Base-by-base conservation (phyloP, 2,113 vertebrate genomes). In the Elephantulus edwardii region DNA sequence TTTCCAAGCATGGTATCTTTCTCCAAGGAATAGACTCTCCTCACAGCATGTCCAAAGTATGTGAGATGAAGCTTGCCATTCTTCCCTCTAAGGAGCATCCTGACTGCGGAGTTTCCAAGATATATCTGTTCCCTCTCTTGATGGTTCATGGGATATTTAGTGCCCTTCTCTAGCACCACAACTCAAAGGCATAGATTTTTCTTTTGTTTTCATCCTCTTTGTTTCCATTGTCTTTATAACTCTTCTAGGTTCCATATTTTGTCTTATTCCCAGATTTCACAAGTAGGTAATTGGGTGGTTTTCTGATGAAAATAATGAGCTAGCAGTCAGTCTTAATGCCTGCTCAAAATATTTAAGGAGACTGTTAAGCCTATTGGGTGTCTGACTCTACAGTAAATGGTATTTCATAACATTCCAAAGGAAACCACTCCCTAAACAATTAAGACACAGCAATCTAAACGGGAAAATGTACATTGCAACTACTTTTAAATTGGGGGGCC, bases 261-360 rank as follows among this genome's bases (percentile, higher is more conserved):
- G 46, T 91, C 56, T 87, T 90, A 85, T 58, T 68, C 56, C 56
- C 38, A 74, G n/a, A 87, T 6, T 92, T 40, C 83, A 20, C 68
- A 85, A 88, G 38, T 42, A 79, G 70, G 56, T 78, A 44, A 44
- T 62, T 90, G 82, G 38, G 75, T 85, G 38, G 22, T 72, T 92
- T 85, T 75, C 88, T 85, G 50, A 79, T 82, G 74, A 54, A 94
- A 87, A 74, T 72, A 77, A 79, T 87, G 81, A 89, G 79, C 75
- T 56, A 88, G 44, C 83, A 90, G 88, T 85, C 44, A 91, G 52
- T 88, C 50, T 89, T 44, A 52, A 93, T 83, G 85, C 89, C 70
- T 89, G 22, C 13, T 87, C 46, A 52, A 92, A 91, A 83, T 74
- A 52, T 46, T 52, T 82, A 81, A 90, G 19, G 22, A 92, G 30